Evolutionary conservation across 2,113 vertebrate genomes (phyloP), one percentile per base, ranked within the genome.

Genomic region (Pelvicachromis taeniatus): DNA sequence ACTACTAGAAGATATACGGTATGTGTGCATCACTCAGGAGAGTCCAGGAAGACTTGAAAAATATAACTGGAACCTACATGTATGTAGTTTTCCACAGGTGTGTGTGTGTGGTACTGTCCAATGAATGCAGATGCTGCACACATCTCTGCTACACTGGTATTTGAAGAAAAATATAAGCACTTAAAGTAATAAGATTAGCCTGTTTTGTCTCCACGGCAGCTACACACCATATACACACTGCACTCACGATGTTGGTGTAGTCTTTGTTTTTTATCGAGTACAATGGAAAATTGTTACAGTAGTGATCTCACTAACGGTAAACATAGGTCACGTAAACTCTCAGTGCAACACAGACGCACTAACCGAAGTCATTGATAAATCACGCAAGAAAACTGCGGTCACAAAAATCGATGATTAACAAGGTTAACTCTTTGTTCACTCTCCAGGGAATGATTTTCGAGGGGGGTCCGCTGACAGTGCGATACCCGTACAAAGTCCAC

Each of bases 361-460:
- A 65, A 65, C 33, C 2, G 2, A 31, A 73, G 12, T 48, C 21
- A 16, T 26, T 17, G 14, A 73, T 48, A 12, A 31, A 42, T 68
- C 7, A 4, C 29, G 56, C 14, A 4, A 26, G 23, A 79, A 38
- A 50, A 29, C 16, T 16, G 52, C 0, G 14, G n/a, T 12, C 6
- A 26, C 26, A 31, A 29, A 8, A 9, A 21, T 56, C 2, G 7
- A 56, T 9, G 45, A 42, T 45, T 17, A 26, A 33, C 10, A 33
- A 9, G 9, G 17, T 53, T 53, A 21, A 9, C 52, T n/a, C 4
- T 11, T 0, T 68, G 29, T 80, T 83, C 68, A 35, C 1, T 89
- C 48, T 78, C 10, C 80, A 96, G 95, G 95, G 92, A 3, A 88
- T 92, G 87, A 35, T 80, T 52, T 17, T 95, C 0, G 92, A 94